Conservation (phyloP, 2,888 invertebrate species). For the Tipula helvola region DNA sequence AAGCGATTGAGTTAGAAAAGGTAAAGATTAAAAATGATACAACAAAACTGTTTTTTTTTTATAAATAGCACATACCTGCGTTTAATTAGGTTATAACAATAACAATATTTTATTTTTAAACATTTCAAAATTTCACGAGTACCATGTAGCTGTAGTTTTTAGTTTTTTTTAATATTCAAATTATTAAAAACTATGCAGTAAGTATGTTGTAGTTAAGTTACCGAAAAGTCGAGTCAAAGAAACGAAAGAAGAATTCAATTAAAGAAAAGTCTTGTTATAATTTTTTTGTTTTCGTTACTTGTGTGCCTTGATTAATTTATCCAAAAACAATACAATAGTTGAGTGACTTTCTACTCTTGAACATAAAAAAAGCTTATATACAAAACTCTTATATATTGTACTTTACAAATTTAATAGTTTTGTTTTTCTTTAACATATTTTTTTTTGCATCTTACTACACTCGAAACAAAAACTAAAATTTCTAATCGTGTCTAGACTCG, state of each 20-base stretch:
- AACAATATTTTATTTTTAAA: neutral
- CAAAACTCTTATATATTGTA: neutral
- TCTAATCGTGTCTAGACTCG: neutral
- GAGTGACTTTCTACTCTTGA: neutral
- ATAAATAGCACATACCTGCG: neutral
- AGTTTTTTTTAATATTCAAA: neutral
- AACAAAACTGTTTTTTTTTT: no score
- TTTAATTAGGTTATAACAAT: neutral
- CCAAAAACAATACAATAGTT: slow-evolving; percentile 4
- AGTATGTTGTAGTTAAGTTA: neutral
- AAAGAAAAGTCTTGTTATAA: neutral
- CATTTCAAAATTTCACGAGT: neutral
- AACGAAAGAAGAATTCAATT: neutral
- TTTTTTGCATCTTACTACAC: neutral
- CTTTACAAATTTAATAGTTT: neutral
- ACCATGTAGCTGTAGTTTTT: neutral
- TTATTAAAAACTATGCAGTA: neutral
- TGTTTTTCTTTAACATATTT: neutral
- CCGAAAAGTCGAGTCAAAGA: neutral
- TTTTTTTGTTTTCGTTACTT: neutral
- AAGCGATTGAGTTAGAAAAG: no score
- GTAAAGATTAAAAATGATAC: no score
- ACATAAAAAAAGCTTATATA: neutral
- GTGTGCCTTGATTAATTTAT: neutral
- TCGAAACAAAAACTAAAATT: neutral